Evolutionary conservation across 2,888 invertebrate genomes (phyloP), one percentile per base, ranked within the genome.

Genomic region (Mesochorus sp.): DNA sequence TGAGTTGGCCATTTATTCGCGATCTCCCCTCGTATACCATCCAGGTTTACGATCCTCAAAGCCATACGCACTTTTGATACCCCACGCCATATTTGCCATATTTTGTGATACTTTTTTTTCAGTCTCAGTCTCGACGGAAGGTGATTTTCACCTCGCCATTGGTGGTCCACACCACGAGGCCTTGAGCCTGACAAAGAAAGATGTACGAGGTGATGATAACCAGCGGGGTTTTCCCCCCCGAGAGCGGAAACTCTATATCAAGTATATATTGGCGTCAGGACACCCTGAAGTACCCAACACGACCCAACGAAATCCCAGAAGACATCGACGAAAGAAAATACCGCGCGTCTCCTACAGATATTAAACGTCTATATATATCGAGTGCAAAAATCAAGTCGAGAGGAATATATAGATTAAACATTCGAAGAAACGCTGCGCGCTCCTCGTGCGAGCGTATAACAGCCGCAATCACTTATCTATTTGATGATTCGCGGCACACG

Each of bases 381-480:
- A 6, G 17, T 26, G 26, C 12, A 26, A 59, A 47, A 57, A 49
- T 37, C 53, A 64, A 51, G 42, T 19, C 44, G n/a, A 19, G 64
- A 73, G 57, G 19, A 47, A 57, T 61, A 68, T n/a, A n/a, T n/a
- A n/a, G n/a, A n/a, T 74, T 70, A 59, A 74, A 59, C 70, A 67
- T 42, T 67, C 26, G 77, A 37, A 31, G 64, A 74, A 78, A 78
- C 64, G 64, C 37, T 70, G 24, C 17, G 24, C n/a, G n/a, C n/a
- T n/a, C n/a, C n/a, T n/a, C n/a, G n/a, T n/a, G n/a, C 24, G 68
- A 51, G 44, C 73, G 80, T 83, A 85, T 85, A 84, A 59, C 39
- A 77, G 78, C 73, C 55, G 81, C 82, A 81, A 82, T 85, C 82
- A 85, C 82, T 86, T 85, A 81, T 80, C 82, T 84, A 85, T 83